phyloP scores from a whole-genome alignment of 2,888 invertebrate genomes.

The Euclidia mi region DNA sequence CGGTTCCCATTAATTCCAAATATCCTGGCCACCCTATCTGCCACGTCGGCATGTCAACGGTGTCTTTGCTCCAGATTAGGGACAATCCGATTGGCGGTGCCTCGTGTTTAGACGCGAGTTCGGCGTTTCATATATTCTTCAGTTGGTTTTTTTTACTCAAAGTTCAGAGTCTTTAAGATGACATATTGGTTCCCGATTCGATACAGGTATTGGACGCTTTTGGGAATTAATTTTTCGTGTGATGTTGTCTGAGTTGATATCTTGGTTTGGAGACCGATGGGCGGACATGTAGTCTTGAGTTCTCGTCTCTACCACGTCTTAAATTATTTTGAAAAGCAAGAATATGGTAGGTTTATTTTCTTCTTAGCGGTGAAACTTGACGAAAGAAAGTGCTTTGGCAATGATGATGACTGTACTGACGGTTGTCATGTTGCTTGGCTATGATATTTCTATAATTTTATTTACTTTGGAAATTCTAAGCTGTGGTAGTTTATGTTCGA shows the following conservation, averaged over 20 bases:
- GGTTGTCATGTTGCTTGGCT: too few relatives aligned
- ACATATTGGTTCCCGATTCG: conserved; percentile 20
- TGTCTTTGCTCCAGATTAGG: conserved; percentile 53
- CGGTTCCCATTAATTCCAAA: neutral
- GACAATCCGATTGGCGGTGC: conserved; percentile 59
- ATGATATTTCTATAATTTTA: too few relatives aligned
- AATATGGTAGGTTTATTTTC: too few relatives aligned
- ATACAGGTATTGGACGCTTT: conserved; percentile 8
- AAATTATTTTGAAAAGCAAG: too few relatives aligned
- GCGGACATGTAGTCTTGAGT: neutral
- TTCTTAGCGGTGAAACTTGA: too few relatives aligned
- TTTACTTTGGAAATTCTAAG: too few relatives aligned
- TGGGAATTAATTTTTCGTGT: neutral
- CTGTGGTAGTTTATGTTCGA: too few relatives aligned
- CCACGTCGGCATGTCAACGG: conserved; percentile 54
- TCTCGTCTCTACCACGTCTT: too few relatives aligned
- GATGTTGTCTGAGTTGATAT: neutral
- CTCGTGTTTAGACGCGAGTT: conserved; percentile 47
- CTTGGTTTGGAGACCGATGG: neutral
- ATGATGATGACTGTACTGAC: too few relatives aligned
- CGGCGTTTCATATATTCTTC: conserved; percentile 28
- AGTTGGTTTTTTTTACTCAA: conserved; percentile 7
- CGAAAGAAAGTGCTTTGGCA: too few relatives aligned
- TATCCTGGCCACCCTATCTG: conserved; percentile 9
- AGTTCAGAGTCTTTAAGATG: conserved; percentile 22